Evolutionary conservation across 2,888 invertebrate species (phyloP), one percentile per base, ranked within the genome.

Genomic region (Dolomedes plantarius): DNA sequence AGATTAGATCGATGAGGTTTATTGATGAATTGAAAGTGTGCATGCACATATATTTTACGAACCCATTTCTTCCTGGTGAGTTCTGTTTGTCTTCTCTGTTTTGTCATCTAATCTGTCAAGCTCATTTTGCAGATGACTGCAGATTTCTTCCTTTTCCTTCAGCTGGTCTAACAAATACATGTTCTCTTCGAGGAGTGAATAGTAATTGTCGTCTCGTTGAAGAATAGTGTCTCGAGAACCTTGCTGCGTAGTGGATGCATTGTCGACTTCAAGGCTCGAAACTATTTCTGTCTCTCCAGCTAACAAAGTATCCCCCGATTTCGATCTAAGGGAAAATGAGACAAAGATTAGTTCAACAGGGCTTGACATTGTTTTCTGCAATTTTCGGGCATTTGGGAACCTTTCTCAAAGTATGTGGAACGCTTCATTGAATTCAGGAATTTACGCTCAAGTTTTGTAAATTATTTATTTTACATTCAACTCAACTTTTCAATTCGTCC

Each of bases 131-230:
- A 92, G 88, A 75, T 90, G 90, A 72, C 90, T 90, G 89, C 91
- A 91, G 41, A 91, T 90, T 69, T 91, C 91, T 90, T 93, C 92
- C 88, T 92, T 92, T 69, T 91, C 91, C 76, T 91, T 90, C 67
- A 93, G 89, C 80, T 91, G 90, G 78, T 91, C 91, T 56, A 93
- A 88, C 2, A 92, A 90, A 32, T 90, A 90, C 68, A 93, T 91
- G 87, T 92, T 92, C 87, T 92, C 92, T 88, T 93, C 92, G 46
- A 93, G 91, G 29, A 93, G 90, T n/a, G 87, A 86, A 78, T 92
- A 91, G 88, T 92, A 93, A 88, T 91, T 92, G n/a, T 91, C 91
- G 89, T 92, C 92, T 1, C 32, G 68, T 31, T 86, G 77, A 16
- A 65, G 86, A 16, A 69, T 75, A 0, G 32, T 56, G 29, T 86